Evolutionary conservation across 2,888 invertebrate species (phyloP).

Genomic region (Aproaerema taeniolella): DNA sequence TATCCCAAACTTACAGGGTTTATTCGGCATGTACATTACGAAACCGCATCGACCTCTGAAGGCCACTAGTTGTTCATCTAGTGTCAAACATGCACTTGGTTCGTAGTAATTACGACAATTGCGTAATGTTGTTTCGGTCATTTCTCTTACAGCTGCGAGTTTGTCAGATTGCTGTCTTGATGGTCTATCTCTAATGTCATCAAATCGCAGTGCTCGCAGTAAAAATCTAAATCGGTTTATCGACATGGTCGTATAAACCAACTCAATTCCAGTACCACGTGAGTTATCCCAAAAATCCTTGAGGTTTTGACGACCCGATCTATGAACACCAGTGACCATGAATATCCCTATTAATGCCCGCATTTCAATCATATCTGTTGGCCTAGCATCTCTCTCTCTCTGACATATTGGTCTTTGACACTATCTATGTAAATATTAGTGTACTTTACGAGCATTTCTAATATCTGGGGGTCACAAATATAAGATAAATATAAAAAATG

Average conservation of each 20-base stretch:
- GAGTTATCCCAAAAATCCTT: constrained; percentile 6
- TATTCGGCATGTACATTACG: not conserved
- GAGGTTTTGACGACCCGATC: not conserved
- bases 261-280: not conserved
- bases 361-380: constrained; percentile 7
- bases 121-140: not conserved
- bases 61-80: not conserved
- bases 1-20: not conserved
- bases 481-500: not conserved
- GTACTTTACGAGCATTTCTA: constrained; percentile 1
- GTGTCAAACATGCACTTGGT: not conserved
- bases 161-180: not conserved
- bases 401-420: constrained; percentile 3
- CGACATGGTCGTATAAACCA: not conserved
- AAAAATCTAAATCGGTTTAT: not conserved
- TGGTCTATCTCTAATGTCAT: not conserved
- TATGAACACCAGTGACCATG: constrained; percentile 1
- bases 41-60: not conserved
- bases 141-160: not conserved
- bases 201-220: not conserved
- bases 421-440: constrained; percentile 4
- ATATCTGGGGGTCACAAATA: not conserved
- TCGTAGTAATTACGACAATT: not conserved
- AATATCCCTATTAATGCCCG: constrained; percentile 6
- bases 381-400: constrained; percentile 5